Percentiles rank a stretch among this genome's conserved stretches.
phyloP scores from a whole-genome alignment of 2,888 invertebrate genomes.

The Silvanus unidentatus region DNA sequence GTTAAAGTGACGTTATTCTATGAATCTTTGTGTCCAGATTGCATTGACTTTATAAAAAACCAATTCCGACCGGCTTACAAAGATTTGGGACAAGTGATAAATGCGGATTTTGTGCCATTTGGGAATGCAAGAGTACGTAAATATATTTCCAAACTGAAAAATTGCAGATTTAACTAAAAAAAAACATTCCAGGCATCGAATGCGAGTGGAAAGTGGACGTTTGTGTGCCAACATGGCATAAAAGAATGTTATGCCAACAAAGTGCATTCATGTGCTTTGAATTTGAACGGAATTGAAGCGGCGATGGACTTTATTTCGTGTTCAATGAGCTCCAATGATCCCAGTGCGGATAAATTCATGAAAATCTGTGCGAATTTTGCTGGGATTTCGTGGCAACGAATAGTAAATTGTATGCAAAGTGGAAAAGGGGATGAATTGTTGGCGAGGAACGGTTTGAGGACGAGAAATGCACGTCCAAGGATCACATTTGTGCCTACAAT shows the following conservation, averaged over 20 bases:
- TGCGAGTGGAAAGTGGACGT: constrained; percentile 7
- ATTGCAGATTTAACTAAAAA: too few relatives aligned
- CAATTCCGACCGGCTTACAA: constrained; percentile 44
- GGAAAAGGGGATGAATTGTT: constrained; percentile 8
- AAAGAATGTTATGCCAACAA: constrained; percentile 9
- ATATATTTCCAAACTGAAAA: neutral
- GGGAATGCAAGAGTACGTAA: constrained; percentile 20
- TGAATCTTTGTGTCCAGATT: constrained; percentile 50
- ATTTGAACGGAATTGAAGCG: neutral
- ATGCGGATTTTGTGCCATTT: constrained; percentile 20
- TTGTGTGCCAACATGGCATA: constrained; percentile 9
- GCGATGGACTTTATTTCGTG: constrained; percentile 5
- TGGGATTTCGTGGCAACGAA: constrained; percentile 3
- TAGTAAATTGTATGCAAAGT: neutral
- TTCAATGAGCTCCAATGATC: constrained; percentile 9
- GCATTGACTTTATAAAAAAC: constrained; percentile 42
- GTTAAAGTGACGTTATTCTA: constrained; percentile 47
- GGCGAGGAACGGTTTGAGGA: neutral
- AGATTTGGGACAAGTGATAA: constrained; percentile 9
- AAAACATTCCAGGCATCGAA: neutral
- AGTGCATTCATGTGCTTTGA: constrained; percentile 8
- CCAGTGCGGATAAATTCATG: neutral
- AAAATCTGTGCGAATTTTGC: constrained; percentile 5
- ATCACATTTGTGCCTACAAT: too few relatives aligned
- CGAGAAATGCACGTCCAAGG: too few relatives aligned